Evolutionary conservation across 2,113 vertebrate species (phyloP).

Genomic region (Ceyx melanurus): DNA sequence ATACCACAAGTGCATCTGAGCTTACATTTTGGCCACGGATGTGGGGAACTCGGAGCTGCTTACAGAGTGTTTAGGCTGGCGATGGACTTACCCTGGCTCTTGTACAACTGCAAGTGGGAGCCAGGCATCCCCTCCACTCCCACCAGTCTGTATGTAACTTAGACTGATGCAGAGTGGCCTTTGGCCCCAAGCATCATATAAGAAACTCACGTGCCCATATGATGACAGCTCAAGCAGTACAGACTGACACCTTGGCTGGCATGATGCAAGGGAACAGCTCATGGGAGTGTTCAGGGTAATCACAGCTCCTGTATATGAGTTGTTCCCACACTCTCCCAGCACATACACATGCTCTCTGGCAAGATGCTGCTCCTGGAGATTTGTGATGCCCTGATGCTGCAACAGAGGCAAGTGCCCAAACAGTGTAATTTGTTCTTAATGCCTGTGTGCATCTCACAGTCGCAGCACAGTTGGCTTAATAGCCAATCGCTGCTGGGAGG

Average conservation of each 20-base stretch:
- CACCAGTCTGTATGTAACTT: neutral
- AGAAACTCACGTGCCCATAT: accelerated
- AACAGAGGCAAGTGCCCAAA: neutral
- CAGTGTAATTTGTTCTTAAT: neutral
- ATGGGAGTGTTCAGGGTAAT: neutral
- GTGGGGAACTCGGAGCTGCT: neutral
- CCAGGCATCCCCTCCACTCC: neutral
- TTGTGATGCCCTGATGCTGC: neutral
- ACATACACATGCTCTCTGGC: accelerated
- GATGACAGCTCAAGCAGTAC: neutral
- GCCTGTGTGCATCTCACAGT: neutral
- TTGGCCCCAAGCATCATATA: neutral
- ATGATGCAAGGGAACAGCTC: neutral
- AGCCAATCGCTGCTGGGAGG: neutral
- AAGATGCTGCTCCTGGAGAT: neutral
- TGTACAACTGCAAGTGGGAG: neutral
- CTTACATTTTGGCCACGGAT: neutral
- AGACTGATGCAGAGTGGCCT: neutral
- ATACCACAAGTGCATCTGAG: neutral
- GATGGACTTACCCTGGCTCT: neutral
- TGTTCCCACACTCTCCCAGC: neutral
- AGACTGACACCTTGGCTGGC: neutral
- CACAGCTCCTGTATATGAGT: neutral
- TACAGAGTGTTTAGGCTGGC: neutral
- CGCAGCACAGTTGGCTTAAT: neutral